Evolutionary conservation across 1,140 invertebrate species (phyloP), one percentile per base, ranked within the genome.

Genomic region (Drosophila nebulosa): DNA sequence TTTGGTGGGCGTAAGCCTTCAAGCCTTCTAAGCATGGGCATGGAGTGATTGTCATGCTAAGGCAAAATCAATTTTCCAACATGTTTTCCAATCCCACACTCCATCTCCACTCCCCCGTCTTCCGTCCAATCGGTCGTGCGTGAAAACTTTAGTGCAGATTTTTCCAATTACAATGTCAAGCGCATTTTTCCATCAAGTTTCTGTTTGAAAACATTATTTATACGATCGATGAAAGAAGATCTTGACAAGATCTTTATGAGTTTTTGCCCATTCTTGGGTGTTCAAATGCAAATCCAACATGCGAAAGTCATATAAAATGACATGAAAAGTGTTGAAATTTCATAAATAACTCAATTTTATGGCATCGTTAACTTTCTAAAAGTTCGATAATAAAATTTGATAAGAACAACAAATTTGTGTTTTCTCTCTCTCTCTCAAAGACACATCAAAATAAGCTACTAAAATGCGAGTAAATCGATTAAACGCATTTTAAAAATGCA

Each of bases 51-150:
- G 83, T 86, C 80, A 83, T 88, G 83, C 78, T 75, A 64, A 53
- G 73, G 70, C 21, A 69, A 88, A 88, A 88, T 88, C 83, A 88
- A 88, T 88, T 88, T 88, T 76, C 84, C 64, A 79, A 21, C 68
- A 67, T 70, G 63, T 88, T 83, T 78, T 62, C 50, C n/a, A n/a
- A n/a, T 39, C 14, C 14, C 18, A 9, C 39, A 7, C 4, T 21
- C 16, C 5, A 6, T 10, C 7, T 10, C 39, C 36, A 14, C n/a
- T 39, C 36, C 14, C 36, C 21, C 16, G 9, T 46, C 16, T 21
- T 9, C 16, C 30, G 35, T 16, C 35, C 16, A 21, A 10, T 53
- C 18, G 12, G 30, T 32, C 7, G 36, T 46, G 26, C 35, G 57
- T 71, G 70, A 55, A 24, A 64, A 21, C 42, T 58, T 35, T 51